Conservation (phyloP, 2,888 invertebrate species). For the Drosophila mimetica region DNA sequence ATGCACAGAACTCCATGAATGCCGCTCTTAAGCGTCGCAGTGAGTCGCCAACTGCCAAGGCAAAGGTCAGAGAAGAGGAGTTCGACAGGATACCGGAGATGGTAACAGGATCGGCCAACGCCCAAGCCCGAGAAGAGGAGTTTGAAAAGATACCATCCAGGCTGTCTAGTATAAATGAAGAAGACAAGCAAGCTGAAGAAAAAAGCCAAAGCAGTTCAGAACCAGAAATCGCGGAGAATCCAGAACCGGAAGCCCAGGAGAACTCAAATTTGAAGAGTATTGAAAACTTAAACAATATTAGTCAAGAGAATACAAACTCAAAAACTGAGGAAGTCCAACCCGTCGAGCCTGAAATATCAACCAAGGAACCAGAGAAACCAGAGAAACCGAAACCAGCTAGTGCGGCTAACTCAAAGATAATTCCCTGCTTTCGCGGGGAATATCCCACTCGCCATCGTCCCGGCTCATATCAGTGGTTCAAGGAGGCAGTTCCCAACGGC, state of each 20-base stretch:
- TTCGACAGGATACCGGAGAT: conserved; percentile 8
- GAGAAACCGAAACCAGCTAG: not conserved
- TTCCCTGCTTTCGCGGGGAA: conserved; percentile 28
- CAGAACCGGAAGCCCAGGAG: no score
- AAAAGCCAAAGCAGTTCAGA: not conserved
- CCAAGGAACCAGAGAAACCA: not conserved
- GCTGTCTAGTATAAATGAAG: not conserved
- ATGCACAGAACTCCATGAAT: not conserved
- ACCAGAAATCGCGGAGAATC: not conserved
- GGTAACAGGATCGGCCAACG: not conserved
- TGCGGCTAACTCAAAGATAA: conserved; percentile 2
- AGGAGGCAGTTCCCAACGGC: conserved; percentile 10
- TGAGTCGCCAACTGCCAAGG: conserved; percentile 1
- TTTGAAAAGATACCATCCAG: conserved; percentile 13
- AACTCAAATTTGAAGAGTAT: no score
- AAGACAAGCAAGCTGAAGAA: not conserved
- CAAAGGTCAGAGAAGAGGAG: conserved; percentile 12
- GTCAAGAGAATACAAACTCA: not conserved
- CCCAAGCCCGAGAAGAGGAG: conserved; percentile 9
- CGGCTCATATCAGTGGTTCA: conserved; percentile 33
- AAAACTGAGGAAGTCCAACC: not conserved
- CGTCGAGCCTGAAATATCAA: not conserved
- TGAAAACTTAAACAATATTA: not conserved
- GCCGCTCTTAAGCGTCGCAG: not conserved
- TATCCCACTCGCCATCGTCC: conserved; percentile 24